Evolutionary conservation across 2,113 vertebrate species (phyloP), one percentile per base, ranked within the genome.

Genomic region (Tor tambroides): DNA sequence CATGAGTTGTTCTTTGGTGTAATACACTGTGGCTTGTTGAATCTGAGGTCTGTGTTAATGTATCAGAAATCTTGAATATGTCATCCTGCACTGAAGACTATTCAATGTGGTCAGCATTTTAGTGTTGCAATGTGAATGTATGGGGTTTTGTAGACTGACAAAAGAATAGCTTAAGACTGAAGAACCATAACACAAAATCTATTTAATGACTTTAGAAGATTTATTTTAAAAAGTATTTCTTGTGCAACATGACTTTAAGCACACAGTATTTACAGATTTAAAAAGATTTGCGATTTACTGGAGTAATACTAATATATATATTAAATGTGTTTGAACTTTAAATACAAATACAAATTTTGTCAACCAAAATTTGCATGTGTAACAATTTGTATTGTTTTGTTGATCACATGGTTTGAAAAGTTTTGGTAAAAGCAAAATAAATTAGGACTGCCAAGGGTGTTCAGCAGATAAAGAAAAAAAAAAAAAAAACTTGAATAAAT

Each of bases 181-280:
- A 71, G 65, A 71, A 71, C 8, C 19, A 71, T 71, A 83, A 83
- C 81, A 71, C 81, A 83, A 83, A 49, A 69, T 65, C 46, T 71
- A 72, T 84, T 72, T 84, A 56, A 84, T 56, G 83, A 75, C 69
- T 84, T 74, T 72, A 84, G 83, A 74, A 56, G 30, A 35, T 75
- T 84, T 84, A 84, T 84, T 84, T 83, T 84, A 41, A 84, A 74
- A 74, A 56, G 67, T 84, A 38, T 84, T 84, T 84, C 63, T 84
- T 84, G 83, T 84, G 83, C 83, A 56, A 84, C 69, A 84, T 74
- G 67, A 74, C 28, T 83, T 84, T 32, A 54, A 59, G 83, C 83
- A 56, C 30, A 26, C 65, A 75, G 83, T 72, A 56, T 84, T 84
- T 59, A 84, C 67, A 74, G 38, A 35, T 74, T 74, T 54, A 38